phyloP scores from a whole-genome alignment of 2,888 invertebrate genomes.

The Hypolimnas misippus region DNA sequence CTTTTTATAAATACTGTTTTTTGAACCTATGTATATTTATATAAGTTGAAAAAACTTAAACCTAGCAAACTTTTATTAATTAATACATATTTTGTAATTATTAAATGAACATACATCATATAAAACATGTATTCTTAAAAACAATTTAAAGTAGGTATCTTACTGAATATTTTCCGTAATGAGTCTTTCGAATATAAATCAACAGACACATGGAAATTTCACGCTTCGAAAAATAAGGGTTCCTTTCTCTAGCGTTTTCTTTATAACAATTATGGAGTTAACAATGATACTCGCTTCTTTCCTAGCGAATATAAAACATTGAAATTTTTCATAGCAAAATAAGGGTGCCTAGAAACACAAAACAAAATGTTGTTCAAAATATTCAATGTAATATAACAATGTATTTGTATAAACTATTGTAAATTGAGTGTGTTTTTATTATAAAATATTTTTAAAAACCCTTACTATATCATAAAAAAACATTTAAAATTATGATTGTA shows the following conservation, averaged over 20 bases:
- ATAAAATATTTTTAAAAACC: too few relatives aligned
- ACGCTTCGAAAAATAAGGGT: conserved; percentile 8
- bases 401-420: conserved; percentile 29
- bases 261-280: conserved; percentile 26
- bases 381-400: conserved; percentile 18
- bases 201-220: conserved; percentile 1
- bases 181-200: not conserved
- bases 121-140: not conserved
- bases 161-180: not conserved
- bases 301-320: conserved; percentile 29
- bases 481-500: too few relatives aligned
- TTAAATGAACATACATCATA: not conserved
- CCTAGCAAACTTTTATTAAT: not conserved
- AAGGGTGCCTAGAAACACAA: conserved; percentile 31
- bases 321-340: conserved; percentile 30
- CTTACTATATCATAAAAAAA: too few relatives aligned
- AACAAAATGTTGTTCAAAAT: conserved; percentile 36
- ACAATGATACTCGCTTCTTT: conserved; percentile 29
- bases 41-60: too few relatives aligned
- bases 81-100: too few relatives aligned
- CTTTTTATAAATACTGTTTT: too few relatives aligned
- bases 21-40: too few relatives aligned
- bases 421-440: conserved; percentile 11
- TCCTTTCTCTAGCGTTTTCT: conserved; percentile 17
- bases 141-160: not conserved